Base-by-base conservation (phyloP, 2,797 vertebrate genomes). In the Uromys caudimaculatus region DNA sequence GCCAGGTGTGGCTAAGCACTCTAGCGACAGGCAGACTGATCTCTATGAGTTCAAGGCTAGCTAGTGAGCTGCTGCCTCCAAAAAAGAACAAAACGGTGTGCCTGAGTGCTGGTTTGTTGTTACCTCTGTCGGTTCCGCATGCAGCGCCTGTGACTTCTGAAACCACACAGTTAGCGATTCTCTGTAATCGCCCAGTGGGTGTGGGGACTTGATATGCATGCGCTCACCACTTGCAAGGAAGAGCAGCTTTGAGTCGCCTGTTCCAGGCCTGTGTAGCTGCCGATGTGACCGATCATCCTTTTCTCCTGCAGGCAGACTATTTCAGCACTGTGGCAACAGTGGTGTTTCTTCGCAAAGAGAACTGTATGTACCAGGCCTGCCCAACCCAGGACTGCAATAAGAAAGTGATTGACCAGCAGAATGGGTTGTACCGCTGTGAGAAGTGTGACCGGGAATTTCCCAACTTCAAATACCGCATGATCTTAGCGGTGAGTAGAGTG, bases 391-490 rank as follows among this genome's bases (percentile, higher is more conserved):
- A 99, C 92, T 99, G 99, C 99, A 99, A 99, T 97, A 99, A 99
- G 97, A 99, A 99, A 98, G 99, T 99, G 98, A 98, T 99, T 35
- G 99, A 99, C 98, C 99, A 99, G 75, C 99, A 99, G 41, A 99
- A 99, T 0, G 99, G 99, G 79, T 99, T 99, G 96, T 99, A 98
- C 97, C 99, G 99, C 90, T 99, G 99, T 35, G 99, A 99, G 92
- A 99, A 99, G 98, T 99, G 99, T 0, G 99, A 99, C 98, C 99
- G 99, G 69, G 99, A 99, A 84, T 99, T 99, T 97, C 99, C 99
- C 94, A 99, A 99, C 98, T 99, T 99, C 99, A 99, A 99, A 98
- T 99, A 99, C 98, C 99, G 99, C 92, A 99, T 99, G 98, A 99
- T 99, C 98, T 99, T 99, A 2, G 99, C 99, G 82, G 99, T 99